These are phyloP conservation scores for Clusia tigrina DNA, from an alignment of 2,888 invertebrate genomes.

Conservation along the genomic window DNA sequence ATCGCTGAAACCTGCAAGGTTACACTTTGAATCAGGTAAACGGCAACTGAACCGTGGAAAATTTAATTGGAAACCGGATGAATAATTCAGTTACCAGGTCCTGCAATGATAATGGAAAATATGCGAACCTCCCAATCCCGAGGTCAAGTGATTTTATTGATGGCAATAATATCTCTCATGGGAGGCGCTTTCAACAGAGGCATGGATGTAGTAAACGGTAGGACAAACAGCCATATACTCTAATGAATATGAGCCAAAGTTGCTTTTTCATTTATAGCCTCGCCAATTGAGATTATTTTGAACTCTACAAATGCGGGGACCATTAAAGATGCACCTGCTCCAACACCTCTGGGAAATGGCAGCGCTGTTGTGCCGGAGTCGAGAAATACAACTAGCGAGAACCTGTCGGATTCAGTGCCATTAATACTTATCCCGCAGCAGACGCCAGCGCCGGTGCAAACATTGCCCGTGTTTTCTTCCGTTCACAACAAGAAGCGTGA, in stretches of 20 bases:
- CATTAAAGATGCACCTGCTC: slow-evolving; percentile 26
- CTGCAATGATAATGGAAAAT: too few relatives aligned
- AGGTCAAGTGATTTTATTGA: background rate
- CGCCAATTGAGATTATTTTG: slow-evolving; percentile 49
- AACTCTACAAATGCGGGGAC: slow-evolving; percentile 39
- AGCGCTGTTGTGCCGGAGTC: slow-evolving; percentile 20
- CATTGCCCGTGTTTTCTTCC: slow-evolving; percentile 33
- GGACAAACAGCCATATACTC: too few relatives aligned
- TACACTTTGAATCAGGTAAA: background rate
- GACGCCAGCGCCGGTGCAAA: slow-evolving; percentile 24
- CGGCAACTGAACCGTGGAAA: too few relatives aligned
- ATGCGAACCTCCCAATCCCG: background rate
- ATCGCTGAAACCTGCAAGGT: background rate
- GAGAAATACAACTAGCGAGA: slow-evolving; percentile 1
- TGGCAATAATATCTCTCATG: background rate
- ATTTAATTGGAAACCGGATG: too few relatives aligned
- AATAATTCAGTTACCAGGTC: too few relatives aligned
- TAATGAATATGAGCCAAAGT: background rate
- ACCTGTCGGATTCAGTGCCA: slow-evolving; percentile 23
- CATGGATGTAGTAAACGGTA: background rate
- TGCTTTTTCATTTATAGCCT: slow-evolving; percentile 43
- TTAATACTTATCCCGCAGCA: slow-evolving; percentile 22
- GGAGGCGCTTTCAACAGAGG: background rate
- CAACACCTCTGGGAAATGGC: slow-evolving; percentile 19
- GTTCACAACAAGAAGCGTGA: slow-evolving; percentile 38